These are phyloP conservation scores for Clarias laeviceps DNA, from an alignment of 2,797 vertebrate genomes.

Conservation along the genomic window DNA sequence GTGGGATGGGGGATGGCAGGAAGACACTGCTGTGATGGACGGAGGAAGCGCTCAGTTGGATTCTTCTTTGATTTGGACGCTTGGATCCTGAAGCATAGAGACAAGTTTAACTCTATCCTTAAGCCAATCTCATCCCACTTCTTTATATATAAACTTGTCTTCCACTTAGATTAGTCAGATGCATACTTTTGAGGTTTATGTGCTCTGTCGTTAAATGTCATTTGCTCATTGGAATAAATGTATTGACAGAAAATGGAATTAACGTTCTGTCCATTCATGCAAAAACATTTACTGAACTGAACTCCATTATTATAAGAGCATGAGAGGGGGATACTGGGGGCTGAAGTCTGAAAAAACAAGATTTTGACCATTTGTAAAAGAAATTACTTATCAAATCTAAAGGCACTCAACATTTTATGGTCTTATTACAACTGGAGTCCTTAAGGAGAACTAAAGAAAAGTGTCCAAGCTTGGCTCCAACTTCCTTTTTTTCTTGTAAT, in stretches of 20 bases:
- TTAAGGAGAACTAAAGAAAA: conserved; percentile 48
- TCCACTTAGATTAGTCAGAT: conserved; percentile 41
- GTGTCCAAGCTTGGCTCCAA: conserved; percentile 35
- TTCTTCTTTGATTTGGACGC: conserved; percentile 56
- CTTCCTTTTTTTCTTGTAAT: conserved; percentile 27
- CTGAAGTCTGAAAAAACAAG: conserved; percentile 50
- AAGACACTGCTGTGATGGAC: conserved; percentile 54
- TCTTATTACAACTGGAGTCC: conserved; percentile 56
- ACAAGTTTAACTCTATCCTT: conserved; percentile 37
- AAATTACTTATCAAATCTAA: conserved; percentile 41
- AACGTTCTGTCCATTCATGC: conserved; percentile 18
- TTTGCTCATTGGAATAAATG: conserved; percentile 52
- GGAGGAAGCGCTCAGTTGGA: conserved; percentile 53
- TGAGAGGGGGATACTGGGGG: conserved; percentile 51
- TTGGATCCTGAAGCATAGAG: conserved; percentile 11
- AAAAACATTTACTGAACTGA: conserved; percentile 19
- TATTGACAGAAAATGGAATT: conserved; percentile 30
- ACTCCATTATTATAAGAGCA: conserved; percentile 30
- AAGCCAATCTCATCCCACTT: conserved; percentile 14
- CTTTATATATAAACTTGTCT: not conserved
- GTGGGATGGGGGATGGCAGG: conserved; percentile 54
- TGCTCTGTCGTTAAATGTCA: conserved; percentile 39
- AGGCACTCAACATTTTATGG: conserved; percentile 42
- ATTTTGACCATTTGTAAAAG: conserved; percentile 61
- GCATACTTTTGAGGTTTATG: conserved; percentile 40